These are phyloP conservation scores for Carassius carassius DNA, from an alignment of 2,113 vertebrate genomes.

Conservation along the genomic window DNA sequence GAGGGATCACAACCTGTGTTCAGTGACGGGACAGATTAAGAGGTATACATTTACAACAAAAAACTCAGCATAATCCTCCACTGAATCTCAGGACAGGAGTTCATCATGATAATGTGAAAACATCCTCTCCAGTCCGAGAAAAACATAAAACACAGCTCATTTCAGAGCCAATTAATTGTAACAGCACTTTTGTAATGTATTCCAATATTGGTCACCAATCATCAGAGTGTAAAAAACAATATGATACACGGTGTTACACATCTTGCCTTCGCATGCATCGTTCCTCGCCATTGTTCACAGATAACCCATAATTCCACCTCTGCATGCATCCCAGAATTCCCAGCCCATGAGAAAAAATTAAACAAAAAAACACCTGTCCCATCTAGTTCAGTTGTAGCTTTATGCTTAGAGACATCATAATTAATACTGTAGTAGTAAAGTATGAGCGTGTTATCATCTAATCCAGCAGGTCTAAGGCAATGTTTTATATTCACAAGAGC, in stretches of 20 bases:
- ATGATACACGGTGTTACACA: background rate
- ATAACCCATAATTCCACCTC: background rate
- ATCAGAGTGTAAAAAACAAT: background rate
- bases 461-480: background rate
- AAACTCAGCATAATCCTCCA: background rate
- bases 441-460: background rate
- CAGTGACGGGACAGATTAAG: constrained; percentile 15
- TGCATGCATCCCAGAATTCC: background rate
- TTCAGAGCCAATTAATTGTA: background rate
- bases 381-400: background rate
- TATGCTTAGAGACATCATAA: background rate
- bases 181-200: background rate
- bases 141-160: too few species aligned
- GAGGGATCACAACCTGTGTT: constrained; percentile 33
- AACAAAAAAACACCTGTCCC: background rate
- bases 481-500: background rate
- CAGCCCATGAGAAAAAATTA: background rate
- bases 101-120: background rate
- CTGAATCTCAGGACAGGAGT: background rate
- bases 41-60: background rate
- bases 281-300: background rate
- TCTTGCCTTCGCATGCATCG: background rate
- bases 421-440: background rate
- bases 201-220: background rate
- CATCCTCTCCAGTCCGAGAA: too few species aligned